phyloP scores from a whole-genome alignment of 2,888 invertebrate genomes.

The Cryptophagus acutangulus region DNA sequence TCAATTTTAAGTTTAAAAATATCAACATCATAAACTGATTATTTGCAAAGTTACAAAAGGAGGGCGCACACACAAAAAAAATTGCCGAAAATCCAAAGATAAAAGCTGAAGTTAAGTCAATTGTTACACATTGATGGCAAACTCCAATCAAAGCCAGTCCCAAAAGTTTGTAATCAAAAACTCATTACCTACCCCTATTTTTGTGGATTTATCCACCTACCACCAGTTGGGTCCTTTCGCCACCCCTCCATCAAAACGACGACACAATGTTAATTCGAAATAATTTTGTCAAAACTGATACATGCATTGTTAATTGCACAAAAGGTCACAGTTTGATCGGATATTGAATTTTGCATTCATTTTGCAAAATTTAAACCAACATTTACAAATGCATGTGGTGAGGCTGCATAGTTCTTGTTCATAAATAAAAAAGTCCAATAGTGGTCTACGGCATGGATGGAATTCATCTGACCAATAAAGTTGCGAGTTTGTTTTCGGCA shows the following conservation, averaged over 20 bases:
- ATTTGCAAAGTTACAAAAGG: too few species aligned
- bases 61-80: too few species aligned
- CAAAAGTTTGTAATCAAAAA: conserved; percentile 41
- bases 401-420: too few species aligned
- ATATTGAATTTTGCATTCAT: too few species aligned
- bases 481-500: too few species aligned
- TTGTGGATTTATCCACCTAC: conserved; percentile 13
- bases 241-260: conserved; percentile 3
- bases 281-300: conserved; percentile 28
- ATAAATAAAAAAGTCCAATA: too few species aligned
- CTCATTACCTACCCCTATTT: conserved; percentile 36
- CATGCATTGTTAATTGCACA: conserved; percentile 9
- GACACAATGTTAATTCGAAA: conserved; percentile 29
- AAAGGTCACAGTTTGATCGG: background rate
- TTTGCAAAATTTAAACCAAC: too few species aligned
- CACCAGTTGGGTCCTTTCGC: background rate
- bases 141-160: conserved; percentile 13
- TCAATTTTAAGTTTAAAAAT: too few species aligned
- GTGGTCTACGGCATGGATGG: too few species aligned
- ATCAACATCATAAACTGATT: too few species aligned
- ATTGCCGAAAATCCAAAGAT: conserved; percentile 17
- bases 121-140: conserved; percentile 34
- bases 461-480: too few species aligned
- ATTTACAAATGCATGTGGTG: too few species aligned
- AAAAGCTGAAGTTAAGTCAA: conserved; percentile 33